Base-by-base conservation (phyloP, 2,113 vertebrate genomes). In the Pitta sordida region DNA sequence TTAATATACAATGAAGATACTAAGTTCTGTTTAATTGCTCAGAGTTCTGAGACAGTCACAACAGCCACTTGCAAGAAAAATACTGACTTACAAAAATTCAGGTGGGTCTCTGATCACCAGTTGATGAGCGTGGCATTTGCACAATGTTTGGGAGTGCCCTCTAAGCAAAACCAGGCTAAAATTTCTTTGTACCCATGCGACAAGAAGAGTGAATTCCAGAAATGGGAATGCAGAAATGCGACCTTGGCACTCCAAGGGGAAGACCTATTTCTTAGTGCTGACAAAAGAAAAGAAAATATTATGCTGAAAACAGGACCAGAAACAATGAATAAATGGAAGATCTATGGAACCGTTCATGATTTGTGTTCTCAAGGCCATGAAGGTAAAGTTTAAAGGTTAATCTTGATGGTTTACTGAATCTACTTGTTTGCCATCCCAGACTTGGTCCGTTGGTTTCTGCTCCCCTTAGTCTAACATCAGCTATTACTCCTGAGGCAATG, bases 201-300 rank as follows among this genome's bases (percentile, higher is more conserved):
- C 37, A 96, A 98, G 11, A 97, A 65, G 36, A 99, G 78, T n/a
- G 75, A 96, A 21, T 86, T 98, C 22, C 99, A 99, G 89, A 98
- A 98, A 41, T 99, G 99, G 99, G 97, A 98, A 51, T 99, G 99
- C 95, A 99, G 98, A 96, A 99, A 99, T 14, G 97, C 98, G 11
- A 98, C 98, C 4, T 97, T 99, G 75, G 98, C 98, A 32, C 96
- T 99, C n/a, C 96, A 97, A 84, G 97, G 97, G 73, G 95, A 98
- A 90, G 96, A 97, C 15, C 96, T 99, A n/a, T 98, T 98, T 96
- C 96, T 99, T 69, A 99, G 98, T 95, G 98, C 97, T 89, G 98
- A 98, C 15, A 98, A 98, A 82, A 95, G 24, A 41, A 96, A 96
- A 26, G 98, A 98, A 88, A 98, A 94, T 74, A 16, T 98, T 17